Evolutionary conservation across 2,797 vertebrate genomes (phyloP).

Genomic region (Darevskia nairensis): DNA sequence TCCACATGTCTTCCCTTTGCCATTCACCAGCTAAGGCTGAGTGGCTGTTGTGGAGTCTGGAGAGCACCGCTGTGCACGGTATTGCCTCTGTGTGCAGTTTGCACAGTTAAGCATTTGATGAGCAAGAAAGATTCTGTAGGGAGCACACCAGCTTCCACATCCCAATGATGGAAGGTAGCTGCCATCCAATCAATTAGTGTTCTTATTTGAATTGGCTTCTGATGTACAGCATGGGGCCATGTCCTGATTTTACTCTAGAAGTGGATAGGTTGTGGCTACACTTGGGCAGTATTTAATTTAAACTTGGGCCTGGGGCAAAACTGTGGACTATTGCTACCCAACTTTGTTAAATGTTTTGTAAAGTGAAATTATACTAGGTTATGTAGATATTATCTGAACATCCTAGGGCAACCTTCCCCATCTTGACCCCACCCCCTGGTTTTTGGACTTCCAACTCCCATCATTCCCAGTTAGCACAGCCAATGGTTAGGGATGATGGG

Average conservation of each 20-base stretch:
- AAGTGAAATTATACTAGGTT: background rate
- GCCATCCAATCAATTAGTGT: background rate
- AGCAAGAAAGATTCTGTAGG: background rate
- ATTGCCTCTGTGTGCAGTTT: background rate
- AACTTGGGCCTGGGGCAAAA: background rate
- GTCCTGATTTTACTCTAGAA: background rate
- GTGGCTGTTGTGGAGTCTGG: background rate
- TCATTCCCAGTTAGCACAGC: background rate
- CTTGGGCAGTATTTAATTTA: background rate
- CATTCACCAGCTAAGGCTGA: background rate
- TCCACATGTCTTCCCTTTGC: constrained; percentile 8
- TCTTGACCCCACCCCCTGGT: background rate
- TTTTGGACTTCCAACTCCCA: background rate
- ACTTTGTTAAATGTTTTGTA: background rate
- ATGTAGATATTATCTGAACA: background rate
- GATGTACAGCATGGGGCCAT: background rate
- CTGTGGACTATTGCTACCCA: background rate
- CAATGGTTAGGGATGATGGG: background rate
- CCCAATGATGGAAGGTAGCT: background rate
- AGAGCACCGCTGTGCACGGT: background rate
- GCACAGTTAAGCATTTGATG: background rate
- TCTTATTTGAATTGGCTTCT: background rate
- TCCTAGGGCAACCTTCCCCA: background rate
- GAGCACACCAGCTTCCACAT: background rate
- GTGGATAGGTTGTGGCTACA: background rate